Percentiles rank a stretch among this genome's conserved stretches.
These are phyloP conservation scores for Dryococelus australis DNA, from an alignment of 2,888 invertebrate species.

Conservation along the genomic window DNA sequence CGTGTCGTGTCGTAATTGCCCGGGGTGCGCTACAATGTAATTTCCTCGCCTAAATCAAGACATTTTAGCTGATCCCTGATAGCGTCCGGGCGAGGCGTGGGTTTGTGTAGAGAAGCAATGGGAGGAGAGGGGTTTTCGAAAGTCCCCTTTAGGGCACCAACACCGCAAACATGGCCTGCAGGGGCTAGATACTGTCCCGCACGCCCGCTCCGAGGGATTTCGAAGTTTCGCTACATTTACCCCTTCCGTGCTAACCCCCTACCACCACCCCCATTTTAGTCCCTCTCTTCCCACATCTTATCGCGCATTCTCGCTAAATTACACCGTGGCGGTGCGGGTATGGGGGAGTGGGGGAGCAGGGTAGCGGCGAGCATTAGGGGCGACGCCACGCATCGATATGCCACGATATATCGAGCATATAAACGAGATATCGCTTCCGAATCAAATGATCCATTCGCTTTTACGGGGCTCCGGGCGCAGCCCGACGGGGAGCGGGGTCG, in stretches of 20 bases:
- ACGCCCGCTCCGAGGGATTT: constrained; percentile 17
- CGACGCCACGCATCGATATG: constrained; percentile 5
- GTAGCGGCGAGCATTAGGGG: background rate
- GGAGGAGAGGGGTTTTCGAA: background rate
- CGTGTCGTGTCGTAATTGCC: background rate
- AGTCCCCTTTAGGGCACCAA: constrained; percentile 23
- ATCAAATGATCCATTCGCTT: constrained; percentile 59
- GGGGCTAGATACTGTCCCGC: constrained; percentile 22
- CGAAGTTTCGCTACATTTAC: constrained; percentile 32
- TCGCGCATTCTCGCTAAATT: constrained; percentile 39
- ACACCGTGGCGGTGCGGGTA: constrained; percentile 31
- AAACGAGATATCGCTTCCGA: constrained; percentile 50
- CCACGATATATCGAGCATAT: constrained; percentile 41
- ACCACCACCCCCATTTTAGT: background rate
- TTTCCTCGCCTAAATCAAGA: constrained; percentile 27
- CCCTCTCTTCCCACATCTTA: constrained; percentile 37
- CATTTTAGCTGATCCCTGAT: constrained; percentile 27
- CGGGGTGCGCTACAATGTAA: background rate
- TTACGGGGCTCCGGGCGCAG: constrained; percentile 52
- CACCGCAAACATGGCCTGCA: constrained; percentile 26
- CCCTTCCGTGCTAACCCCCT: constrained; percentile 32
- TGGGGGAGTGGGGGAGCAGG: background rate
- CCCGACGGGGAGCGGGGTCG: background rate
- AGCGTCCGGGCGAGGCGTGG: background rate
- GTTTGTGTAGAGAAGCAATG: background rate